Base-by-base conservation (phyloP, 1,140 invertebrate species). In the Dendrolimus kikuchii region DNA sequence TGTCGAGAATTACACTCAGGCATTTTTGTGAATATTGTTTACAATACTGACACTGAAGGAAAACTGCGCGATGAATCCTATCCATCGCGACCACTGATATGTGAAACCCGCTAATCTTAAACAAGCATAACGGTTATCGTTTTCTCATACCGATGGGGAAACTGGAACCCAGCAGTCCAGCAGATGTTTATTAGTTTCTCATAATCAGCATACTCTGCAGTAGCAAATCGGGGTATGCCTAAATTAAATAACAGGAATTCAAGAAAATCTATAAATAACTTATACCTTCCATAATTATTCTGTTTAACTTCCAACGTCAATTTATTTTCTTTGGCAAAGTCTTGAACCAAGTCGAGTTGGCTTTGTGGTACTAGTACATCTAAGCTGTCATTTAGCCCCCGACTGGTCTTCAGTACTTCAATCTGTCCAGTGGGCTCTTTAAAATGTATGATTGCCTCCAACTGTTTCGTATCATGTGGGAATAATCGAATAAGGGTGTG, bases 221-320 rank as follows among this genome's bases (percentile, higher is more conserved):
- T 23, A 23, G 23, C 23, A 23, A 23, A 23, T 23, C 23, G 23
- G 23, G 23, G 23, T 23, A 23, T 23, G 23, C 23, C 23, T 23
- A 23, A 23, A 23, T 23, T 23, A 23, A 23, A 23, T 23, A 23
- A 23, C 23, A 23, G 23, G 3, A 23, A 23, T 47, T 6, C 10
- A 38, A 47, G 36, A 37, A 6, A 47, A 47, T 36, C 8, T 6
- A 52, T 39, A 40, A 4, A 39, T 46, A 51, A 51, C 36, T 23
- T 23, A 51, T 38, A 82, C 83, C 77, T 81, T 46, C 78, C 78
- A 65, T 86, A 86, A 53, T 81, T 61, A n/a, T 45, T 53, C 46
- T 62, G 39, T 37, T 79, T 84, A 0, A 72, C 44, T 42, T 76
- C 61, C 38, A 72, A 64, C 5, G 46, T 38, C 37, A 86, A 50